Conservation (phyloP, 2,113 vertebrate species). For the Axis porcinus region DNA sequence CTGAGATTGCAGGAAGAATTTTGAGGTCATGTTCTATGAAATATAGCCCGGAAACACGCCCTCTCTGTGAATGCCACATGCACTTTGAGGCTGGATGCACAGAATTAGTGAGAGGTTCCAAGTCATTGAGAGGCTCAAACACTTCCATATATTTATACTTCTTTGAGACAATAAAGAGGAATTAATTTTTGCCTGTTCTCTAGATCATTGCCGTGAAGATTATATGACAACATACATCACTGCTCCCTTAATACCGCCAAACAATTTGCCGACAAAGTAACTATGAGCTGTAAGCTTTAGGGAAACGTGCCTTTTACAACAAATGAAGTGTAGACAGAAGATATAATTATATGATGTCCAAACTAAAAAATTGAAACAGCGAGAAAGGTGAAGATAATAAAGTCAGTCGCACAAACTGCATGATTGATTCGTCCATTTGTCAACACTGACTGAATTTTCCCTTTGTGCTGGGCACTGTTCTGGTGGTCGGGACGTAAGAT, state of each 20-base stretch:
- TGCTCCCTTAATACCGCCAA: neutral
- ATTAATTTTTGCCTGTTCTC: neutral
- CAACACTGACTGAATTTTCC: neutral
- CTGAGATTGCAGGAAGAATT: neutral
- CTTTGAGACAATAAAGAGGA: neutral
- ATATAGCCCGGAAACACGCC: neutral
- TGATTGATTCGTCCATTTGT: constrained; percentile 1
- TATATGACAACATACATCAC: neutral
- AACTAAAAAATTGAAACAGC: neutral
- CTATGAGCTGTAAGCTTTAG: neutral
- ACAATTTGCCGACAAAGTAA: neutral
- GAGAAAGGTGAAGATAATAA: neutral
- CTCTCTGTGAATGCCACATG: neutral
- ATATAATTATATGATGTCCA: neutral
- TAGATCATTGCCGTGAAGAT: neutral
- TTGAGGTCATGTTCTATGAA: neutral
- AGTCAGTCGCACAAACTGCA: neutral
- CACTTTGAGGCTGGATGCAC: neutral
- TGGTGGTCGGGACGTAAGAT: neutral
- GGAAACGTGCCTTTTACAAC: neutral
- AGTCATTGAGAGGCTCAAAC: neutral
- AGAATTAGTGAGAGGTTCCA: neutral
- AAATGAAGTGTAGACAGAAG: neutral
- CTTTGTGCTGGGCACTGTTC: neutral
- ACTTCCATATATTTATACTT: neutral